phyloP scores from a whole-genome alignment of 1,140 invertebrate genomes.

The Drosophila neocordata region DNA sequence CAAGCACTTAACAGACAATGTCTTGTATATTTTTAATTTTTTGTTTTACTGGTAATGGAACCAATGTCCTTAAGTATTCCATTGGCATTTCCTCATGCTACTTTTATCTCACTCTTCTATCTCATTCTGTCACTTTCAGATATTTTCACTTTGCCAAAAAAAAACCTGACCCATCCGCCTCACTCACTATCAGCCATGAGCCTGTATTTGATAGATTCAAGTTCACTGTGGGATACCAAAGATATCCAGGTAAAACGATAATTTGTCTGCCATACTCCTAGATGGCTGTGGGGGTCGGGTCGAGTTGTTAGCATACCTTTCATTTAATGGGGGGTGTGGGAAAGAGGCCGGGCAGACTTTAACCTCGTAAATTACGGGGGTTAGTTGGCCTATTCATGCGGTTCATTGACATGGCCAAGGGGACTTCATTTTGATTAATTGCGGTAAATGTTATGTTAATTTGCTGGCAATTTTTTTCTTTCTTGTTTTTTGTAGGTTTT shows the following conservation, averaged over 20 bases:
- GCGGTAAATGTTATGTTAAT: slow-evolving; percentile 73
- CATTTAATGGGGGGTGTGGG: not conserved
- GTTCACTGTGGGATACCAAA: slow-evolving; percentile 46
- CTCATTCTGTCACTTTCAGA: slow-evolving; percentile 51
- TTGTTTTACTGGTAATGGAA: not conserved
- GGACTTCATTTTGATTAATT: slow-evolving; percentile 69
- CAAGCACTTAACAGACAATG: not conserved
- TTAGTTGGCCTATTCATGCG: slow-evolving; percentile 39
- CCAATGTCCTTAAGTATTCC: slow-evolving; percentile 20
- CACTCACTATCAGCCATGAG: not conserved
- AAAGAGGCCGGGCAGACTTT: not conserved
- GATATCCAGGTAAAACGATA: slow-evolving; percentile 52
- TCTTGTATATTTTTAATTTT: not conserved
- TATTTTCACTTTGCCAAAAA: slow-evolving; percentile 39
- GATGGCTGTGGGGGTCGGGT: not conserved
- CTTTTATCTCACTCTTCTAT: slow-evolving; percentile 8
- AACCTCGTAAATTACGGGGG: not conserved
- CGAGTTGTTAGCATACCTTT: slow-evolving; percentile 28
- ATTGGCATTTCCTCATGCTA: not conserved
- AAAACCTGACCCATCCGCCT: not conserved
- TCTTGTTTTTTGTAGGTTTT: slow-evolving; percentile 18
- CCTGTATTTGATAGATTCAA: slow-evolving; percentile 62
- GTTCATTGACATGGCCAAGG: slow-evolving; percentile 48
- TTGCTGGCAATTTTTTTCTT: slow-evolving; percentile 60
- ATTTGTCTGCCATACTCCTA: slow-evolving; percentile 4